Percentiles rank a stretch among this genome's conserved stretches.
phyloP scores from a whole-genome alignment of 2,113 vertebrate genomes.

The Anguilla japonica region DNA sequence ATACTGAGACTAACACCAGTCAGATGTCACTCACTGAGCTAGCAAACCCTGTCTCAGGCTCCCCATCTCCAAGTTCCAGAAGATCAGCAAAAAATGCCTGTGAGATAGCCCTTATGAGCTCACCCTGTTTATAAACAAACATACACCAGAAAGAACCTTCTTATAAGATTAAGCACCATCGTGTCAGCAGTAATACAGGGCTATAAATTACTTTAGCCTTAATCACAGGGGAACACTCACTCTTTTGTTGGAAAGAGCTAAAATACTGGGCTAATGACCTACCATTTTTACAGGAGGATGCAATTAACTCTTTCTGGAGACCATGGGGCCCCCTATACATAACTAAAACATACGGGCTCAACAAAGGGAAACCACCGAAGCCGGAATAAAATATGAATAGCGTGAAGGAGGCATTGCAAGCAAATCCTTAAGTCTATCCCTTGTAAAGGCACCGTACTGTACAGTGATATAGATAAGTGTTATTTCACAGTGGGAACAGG shows the following conservation, averaged over 20 bases:
- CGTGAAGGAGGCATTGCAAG: neutral
- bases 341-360: neutral
- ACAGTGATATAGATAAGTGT: too few relatives aligned
- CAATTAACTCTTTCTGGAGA: neutral
- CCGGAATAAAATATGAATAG: neutral
- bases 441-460: too few relatives aligned
- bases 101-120: neutral
- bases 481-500: neutral
- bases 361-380: neutral
- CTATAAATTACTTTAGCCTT: constrained; percentile 4
- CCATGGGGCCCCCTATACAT: neutral
- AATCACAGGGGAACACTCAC: constrained; percentile 21
- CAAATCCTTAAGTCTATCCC: neutral
- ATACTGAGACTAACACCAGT: neutral
- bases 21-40: neutral
- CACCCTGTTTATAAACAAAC: neutral
- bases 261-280: constrained; percentile 6
- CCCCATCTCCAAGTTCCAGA: neutral
- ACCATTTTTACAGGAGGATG: constrained; percentile 12
- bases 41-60: neutral
- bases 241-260: constrained; percentile 18
- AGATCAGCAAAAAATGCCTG: neutral
- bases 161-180: constrained; percentile 5
- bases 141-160: neutral
- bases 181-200: neutral